phyloP scores from a whole-genome alignment of 2,797 vertebrate genomes.

The Xiphophorus birchmanni region DNA sequence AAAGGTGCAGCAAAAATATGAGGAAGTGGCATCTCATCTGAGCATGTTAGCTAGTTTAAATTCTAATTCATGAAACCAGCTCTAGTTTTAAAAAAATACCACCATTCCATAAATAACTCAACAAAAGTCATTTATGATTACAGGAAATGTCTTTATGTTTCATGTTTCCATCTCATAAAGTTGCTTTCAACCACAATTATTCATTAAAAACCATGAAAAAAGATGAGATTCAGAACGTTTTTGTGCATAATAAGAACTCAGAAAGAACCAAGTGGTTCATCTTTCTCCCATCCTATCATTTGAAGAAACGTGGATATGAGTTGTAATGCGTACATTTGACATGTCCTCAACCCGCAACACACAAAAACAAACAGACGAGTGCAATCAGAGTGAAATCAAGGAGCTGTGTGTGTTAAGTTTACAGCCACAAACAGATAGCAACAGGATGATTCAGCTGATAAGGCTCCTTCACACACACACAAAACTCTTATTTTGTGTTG shows the following conservation, averaged over 20 bases:
- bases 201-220: slow-evolving; percentile 37
- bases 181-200: slow-evolving; percentile 47
- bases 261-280: slow-evolving; percentile 45
- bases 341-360: background rate
- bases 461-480: slow-evolving; percentile 22
- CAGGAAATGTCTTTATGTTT: slow-evolving; percentile 13
- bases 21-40: background rate
- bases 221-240: slow-evolving; percentile 27
- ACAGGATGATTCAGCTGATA: slow-evolving; percentile 54
- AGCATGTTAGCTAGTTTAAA: background rate
- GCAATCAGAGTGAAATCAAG: slow-evolving; percentile 49
- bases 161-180: slow-evolving; percentile 32
- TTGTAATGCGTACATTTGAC: slow-evolving; percentile 49
- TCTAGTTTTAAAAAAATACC: background rate
- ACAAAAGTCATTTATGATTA: background rate
- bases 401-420: slow-evolving; percentile 43
- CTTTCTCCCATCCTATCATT: slow-evolving; percentile 54
- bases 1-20: background rate
- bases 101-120: background rate
- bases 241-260: slow-evolving; percentile 32
- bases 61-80: background rate
- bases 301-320: slow-evolving; percentile 62
- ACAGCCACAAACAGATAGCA: slow-evolving; percentile 49
- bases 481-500: slow-evolving; percentile 42
- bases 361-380: slow-evolving; percentile 7